These are phyloP conservation scores for Galeopterus variegatus DNA, from an alignment of 2,113 vertebrate genomes.

Conservation along the genomic window DNA sequence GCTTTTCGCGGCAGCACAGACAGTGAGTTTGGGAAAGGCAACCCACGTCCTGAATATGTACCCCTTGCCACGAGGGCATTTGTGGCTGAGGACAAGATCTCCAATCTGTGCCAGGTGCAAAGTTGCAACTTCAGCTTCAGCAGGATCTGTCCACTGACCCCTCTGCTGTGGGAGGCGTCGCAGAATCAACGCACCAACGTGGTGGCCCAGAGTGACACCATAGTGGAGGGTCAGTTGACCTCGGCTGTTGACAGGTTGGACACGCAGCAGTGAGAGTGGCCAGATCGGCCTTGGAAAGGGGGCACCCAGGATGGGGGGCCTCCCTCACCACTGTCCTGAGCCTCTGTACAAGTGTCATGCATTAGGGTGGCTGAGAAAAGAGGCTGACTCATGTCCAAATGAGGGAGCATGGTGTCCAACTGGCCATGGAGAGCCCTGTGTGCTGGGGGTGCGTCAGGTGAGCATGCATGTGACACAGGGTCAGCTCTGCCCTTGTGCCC, in stretches of 20 bases:
- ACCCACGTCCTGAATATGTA: fast-evolving
- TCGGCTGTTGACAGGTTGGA: fast-evolving
- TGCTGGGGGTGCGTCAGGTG: too few relatives aligned
- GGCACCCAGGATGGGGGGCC: fast-evolving
- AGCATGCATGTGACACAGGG: too few relatives aligned
- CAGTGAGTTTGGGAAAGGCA: fast-evolving
- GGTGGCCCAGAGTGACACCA: neutral
- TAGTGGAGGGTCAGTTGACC: fast-evolving
- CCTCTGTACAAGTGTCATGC: neutral
- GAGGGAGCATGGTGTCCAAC: neutral
- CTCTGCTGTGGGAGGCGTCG: neutral
- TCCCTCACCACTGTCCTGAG: neutral
- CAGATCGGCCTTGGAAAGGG: fast-evolving
- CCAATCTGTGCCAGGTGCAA: fast-evolving
- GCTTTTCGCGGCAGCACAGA: neutral
- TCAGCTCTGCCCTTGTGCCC: neutral
- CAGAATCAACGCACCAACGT: fast-evolving
- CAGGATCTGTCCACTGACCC: fast-evolving
- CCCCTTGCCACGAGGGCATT: fast-evolving
- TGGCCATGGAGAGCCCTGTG: neutral
- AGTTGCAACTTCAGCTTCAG: fast-evolving
- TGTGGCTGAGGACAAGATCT: fast-evolving
- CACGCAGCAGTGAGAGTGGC: fast-evolving
- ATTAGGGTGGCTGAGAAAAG: neutral
- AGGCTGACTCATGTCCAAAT: neutral